These are phyloP conservation scores for Spheniscus humboldti DNA, from an alignment of 2,797 vertebrate genomes.

Conservation along the genomic window DNA sequence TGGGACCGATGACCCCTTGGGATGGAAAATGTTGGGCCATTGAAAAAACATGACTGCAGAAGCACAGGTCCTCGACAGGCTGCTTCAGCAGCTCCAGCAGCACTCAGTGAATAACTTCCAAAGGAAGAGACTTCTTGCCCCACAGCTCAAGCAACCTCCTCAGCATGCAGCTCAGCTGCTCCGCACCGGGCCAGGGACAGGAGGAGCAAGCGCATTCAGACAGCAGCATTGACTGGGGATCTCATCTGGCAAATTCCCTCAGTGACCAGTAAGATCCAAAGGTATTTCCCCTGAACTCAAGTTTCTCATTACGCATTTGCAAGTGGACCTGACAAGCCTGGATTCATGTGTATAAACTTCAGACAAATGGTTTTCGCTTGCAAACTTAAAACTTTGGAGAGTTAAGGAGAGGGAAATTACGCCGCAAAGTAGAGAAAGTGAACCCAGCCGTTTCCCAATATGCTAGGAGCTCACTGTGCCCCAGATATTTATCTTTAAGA, in stretches of 20 bases:
- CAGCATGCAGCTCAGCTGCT: not conserved
- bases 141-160: not conserved
- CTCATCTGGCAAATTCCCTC: not conserved
- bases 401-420: not conserved
- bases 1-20: not conserved
- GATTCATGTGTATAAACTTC: not conserved
- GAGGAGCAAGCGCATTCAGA: not conserved
- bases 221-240: not conserved
- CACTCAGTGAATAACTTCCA: not conserved
- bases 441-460: not conserved
- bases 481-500: not conserved
- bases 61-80: not conserved
- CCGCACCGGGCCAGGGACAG: rapidly evolving
- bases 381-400: not conserved
- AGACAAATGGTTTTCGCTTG: not conserved
- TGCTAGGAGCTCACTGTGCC: not conserved
- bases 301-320: not conserved
- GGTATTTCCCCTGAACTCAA: not conserved
- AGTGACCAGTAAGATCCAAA: not conserved
- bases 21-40: not conserved
- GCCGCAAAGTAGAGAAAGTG: not conserved
- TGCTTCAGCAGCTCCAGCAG: not conserved
- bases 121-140: not conserved
- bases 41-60: not conserved
- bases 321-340: not conserved